Percentiles rank a stretch among this genome's conserved stretches.
Conservation (phyloP, 2,888 invertebrate genomes). For the Microplitis deprimator region DNA sequence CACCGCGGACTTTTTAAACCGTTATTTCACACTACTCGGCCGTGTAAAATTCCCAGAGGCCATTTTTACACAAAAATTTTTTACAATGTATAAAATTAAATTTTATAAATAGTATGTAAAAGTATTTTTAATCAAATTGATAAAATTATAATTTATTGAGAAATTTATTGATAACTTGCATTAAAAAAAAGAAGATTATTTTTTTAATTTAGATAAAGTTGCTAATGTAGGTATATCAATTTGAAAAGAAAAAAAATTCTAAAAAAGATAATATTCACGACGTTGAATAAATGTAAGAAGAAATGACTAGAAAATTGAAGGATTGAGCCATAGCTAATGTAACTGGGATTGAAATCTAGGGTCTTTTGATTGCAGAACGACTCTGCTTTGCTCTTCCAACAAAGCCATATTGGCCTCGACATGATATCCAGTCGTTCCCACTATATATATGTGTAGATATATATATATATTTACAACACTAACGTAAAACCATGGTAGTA, state of each 20-base stretch:
- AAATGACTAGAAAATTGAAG: constrained; percentile 1
- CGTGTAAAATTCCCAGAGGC: too few relatives aligned
- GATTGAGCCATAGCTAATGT: constrained; percentile 1
- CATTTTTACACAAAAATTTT: too few relatives aligned
- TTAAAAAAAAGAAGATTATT: background rate
- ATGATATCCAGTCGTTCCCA: background rate
- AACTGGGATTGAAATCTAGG: background rate
- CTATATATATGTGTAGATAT: background rate
- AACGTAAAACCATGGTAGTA: background rate
- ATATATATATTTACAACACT: background rate
- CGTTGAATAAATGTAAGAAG: background rate
- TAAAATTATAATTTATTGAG: too few relatives aligned
- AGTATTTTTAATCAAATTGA: too few relatives aligned
- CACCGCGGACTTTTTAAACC: too few relatives aligned
- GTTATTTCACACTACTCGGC: too few relatives aligned
- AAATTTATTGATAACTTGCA: background rate
- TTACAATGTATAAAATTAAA: too few relatives aligned
- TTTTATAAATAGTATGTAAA: too few relatives aligned
- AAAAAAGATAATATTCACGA: background rate
- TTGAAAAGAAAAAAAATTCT: background rate
- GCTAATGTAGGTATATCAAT: background rate
- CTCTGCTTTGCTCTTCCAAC: background rate
- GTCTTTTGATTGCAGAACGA: constrained; percentile 1
- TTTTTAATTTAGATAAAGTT: background rate
- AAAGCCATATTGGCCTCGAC: background rate